Evolutionary conservation across 2,888 invertebrate species (phyloP).

Genomic region (Orthosia gothica): DNA sequence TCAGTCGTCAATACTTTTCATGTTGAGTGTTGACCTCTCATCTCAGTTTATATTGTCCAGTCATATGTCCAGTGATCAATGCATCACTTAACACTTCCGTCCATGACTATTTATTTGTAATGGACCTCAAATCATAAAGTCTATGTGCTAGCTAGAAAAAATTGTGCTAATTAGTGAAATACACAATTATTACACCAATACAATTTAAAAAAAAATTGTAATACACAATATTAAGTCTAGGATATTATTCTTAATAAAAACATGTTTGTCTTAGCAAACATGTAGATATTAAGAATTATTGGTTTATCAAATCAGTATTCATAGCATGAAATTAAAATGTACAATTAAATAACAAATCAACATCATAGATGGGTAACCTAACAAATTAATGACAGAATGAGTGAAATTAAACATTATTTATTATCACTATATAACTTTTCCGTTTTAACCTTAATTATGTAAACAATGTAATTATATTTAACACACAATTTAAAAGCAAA

Average conservation of each 20-base stretch:
- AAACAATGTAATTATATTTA: not conserved
- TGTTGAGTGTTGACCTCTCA: slow-evolving; percentile 77
- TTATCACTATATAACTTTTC: not conserved
- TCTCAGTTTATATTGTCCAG: slow-evolving; percentile 69
- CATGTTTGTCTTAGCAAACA: slow-evolving; percentile 48
- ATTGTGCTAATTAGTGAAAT: slow-evolving; percentile 65
- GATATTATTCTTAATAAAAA: slow-evolving; percentile 48
- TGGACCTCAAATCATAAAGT: slow-evolving; percentile 68
- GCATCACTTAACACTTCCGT: slow-evolving; percentile 86
- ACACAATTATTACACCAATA: slow-evolving; percentile 40
- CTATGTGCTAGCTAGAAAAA: slow-evolving; percentile 81
- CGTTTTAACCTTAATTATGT: not conserved
- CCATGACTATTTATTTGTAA: slow-evolving; percentile 81
- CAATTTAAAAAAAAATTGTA: slow-evolving; percentile 20
- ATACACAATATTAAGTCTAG: slow-evolving; percentile 16
- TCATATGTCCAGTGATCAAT: slow-evolving; percentile 63
- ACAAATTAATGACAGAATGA: not conserved
- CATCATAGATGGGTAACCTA: not conserved
- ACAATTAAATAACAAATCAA: not conserved
- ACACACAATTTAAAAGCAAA: not conserved
- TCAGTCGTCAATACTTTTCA: slow-evolving; percentile 81
- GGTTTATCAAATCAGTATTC: slow-evolving; percentile 71
- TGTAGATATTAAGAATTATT: slow-evolving; percentile 42
- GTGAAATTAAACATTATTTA: not conserved
- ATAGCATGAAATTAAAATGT: slow-evolving; percentile 73